Conservation (phyloP, 2,888 invertebrate genomes). For the Ommatoiulus sabulosus region DNA sequence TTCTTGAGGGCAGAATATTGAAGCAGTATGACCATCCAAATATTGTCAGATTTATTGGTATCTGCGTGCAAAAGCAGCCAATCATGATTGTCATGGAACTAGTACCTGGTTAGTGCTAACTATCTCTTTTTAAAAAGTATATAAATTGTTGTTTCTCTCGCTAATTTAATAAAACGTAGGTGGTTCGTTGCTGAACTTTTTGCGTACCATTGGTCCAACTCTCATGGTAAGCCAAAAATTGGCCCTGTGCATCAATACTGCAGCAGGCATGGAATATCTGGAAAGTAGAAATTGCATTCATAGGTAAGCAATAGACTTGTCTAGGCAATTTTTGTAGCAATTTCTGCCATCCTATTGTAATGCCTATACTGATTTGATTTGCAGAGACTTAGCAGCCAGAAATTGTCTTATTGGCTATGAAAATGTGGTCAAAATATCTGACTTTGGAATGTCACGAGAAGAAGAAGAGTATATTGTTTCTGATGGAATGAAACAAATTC, state of each 20-base stretch:
- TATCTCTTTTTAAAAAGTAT: neutral
- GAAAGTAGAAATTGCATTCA: constrained; percentile 97
- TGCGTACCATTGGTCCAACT: constrained; percentile 80
- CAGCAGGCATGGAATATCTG: constrained; percentile 94
- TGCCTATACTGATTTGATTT: constrained; percentile 53
- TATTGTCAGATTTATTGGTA: constrained; percentile 95
- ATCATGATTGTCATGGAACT: constrained; percentile 99
- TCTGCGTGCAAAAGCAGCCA: constrained; percentile 97
- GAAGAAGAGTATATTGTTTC: constrained; percentile 97
- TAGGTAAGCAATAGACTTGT: constrained; percentile 65
- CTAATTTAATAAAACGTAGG: constrained; percentile 71
- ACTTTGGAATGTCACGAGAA: constrained; percentile 98
- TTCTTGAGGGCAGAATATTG: constrained; percentile 93
- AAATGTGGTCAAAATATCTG: constrained; percentile 93
- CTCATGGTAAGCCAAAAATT: constrained; percentile 77
- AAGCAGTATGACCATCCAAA: constrained; percentile 98
- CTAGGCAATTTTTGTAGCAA: neutral
- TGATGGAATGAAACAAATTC: constrained; percentile 98
- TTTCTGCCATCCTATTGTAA: neutral
- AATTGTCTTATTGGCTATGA: constrained; percentile 89
- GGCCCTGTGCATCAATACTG: constrained; percentile 93
- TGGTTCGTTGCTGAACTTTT: constrained; percentile 89
- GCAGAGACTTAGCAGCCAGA: constrained; percentile 89
- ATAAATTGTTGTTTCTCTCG: neutral
- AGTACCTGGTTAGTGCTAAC: constrained; percentile 77